Conservation (phyloP, 2,888 invertebrate genomes). For the Andrena fulva region DNA sequence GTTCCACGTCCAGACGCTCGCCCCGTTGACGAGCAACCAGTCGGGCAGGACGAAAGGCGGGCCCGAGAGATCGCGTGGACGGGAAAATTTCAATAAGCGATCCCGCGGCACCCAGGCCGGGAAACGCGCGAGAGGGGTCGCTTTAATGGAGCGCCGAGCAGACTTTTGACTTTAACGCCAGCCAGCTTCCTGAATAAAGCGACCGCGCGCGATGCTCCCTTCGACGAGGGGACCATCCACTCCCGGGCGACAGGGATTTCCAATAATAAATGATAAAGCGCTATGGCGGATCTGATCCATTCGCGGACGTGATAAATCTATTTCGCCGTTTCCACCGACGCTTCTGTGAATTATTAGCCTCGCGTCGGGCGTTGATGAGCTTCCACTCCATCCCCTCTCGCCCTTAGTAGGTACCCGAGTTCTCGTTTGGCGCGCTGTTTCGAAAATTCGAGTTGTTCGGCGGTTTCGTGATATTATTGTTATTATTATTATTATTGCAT, state of each 20-base stretch:
- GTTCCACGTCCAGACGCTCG: constrained; percentile 21
- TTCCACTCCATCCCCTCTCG: background rate
- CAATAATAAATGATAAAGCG: constrained; percentile 61
- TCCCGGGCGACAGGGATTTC: constrained; percentile 46
- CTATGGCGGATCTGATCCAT: constrained; percentile 39
- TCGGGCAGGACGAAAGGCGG: too few relatives aligned
- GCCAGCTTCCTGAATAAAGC: constrained; percentile 37
- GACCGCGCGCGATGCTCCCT: constrained; percentile 8
- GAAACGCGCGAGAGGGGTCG: background rate
- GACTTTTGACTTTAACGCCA: constrained; percentile 37
- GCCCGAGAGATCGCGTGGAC: background rate
- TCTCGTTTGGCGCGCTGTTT: too few relatives aligned
- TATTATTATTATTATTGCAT: too few relatives aligned
- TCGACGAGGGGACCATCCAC: constrained; percentile 10
- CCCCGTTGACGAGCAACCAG: constrained; percentile 4
- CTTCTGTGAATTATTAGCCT: constrained; percentile 46
- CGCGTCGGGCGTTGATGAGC: constrained; percentile 16
- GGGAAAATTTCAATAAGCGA: constrained; percentile 25
- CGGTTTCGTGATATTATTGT: too few relatives aligned
- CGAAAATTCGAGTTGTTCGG: too few relatives aligned
- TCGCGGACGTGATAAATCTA: constrained; percentile 50
- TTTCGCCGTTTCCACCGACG: constrained; percentile 29
- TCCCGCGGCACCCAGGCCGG: background rate
- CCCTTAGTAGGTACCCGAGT: too few relatives aligned
- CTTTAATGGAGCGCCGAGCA: constrained; percentile 29